These are phyloP conservation scores for Beaufortia kweichowensis DNA, from an alignment of 2,113 vertebrate genomes.

Conservation along the genomic window DNA sequence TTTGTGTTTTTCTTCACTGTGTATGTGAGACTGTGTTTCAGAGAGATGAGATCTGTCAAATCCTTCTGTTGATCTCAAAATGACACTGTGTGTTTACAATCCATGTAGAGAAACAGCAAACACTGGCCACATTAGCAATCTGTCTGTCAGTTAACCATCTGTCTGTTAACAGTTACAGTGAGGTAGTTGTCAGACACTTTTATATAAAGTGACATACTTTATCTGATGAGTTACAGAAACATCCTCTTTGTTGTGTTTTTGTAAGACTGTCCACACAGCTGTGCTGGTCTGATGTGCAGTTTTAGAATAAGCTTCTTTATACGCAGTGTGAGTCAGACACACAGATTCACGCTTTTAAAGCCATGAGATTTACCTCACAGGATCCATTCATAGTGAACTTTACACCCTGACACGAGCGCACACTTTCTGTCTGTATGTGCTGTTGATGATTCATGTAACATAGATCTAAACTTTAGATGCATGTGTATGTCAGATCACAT, in stretches of 20 bases:
- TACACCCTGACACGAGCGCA: neutral
- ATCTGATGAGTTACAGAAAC: too few relatives aligned
- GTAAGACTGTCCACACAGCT: too few relatives aligned
- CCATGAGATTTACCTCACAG: neutral
- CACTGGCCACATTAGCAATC: neutral
- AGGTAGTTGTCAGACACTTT: too few relatives aligned
- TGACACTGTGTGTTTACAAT: neutral
- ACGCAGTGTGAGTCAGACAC: constrained; percentile 7
- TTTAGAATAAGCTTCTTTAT: constrained; percentile 5
- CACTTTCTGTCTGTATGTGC: too few relatives aligned
- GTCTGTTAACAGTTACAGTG: too few relatives aligned
- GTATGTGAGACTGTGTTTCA: too few relatives aligned
- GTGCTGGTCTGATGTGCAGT: constrained; percentile 22
- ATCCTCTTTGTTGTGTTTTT: too few relatives aligned
- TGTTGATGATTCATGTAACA: too few relatives aligned
- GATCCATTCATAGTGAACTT: neutral
- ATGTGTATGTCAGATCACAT: too few relatives aligned
- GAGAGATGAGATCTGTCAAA: neutral
- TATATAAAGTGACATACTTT: too few relatives aligned
- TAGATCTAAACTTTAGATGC: too few relatives aligned
- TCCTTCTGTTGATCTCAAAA: neutral
- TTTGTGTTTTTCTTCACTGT: too few relatives aligned
- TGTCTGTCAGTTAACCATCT: neutral
- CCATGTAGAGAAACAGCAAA: neutral
- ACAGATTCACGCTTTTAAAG: neutral